Percentiles rank a stretch among this genome's conserved stretches.
Evolutionary conservation across 1,140 invertebrate species (phyloP).

Genomic region (Drosophila tani): DNA sequence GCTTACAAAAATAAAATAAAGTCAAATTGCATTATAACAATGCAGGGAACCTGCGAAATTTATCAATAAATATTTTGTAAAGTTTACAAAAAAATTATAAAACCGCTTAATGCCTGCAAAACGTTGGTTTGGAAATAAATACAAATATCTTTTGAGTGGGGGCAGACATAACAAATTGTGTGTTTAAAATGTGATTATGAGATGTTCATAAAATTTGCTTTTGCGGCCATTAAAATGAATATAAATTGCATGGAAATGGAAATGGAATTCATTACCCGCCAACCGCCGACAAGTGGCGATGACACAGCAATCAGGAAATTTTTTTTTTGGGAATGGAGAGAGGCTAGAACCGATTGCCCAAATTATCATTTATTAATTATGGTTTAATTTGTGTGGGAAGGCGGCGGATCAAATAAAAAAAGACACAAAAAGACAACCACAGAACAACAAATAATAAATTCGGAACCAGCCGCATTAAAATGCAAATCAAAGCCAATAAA

Average conservation of each 20-base stretch:
- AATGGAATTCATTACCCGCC: conserved; percentile 11
- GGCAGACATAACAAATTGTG: conserved; percentile 62
- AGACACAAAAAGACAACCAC: conserved; percentile 11
- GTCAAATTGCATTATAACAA: no score
- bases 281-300: conserved; percentile 11
- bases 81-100: no score
- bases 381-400: conserved; percentile 82
- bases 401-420: conserved; percentile 55
- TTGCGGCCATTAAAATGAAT: conserved; percentile 68
- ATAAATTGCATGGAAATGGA: conserved; percentile 70
- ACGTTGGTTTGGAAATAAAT: conserved; percentile 1
- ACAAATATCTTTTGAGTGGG: conserved; percentile 10
- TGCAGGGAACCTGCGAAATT: no score
- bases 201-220: conserved; percentile 74
- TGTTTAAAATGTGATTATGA: conserved; percentile 73
- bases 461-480: conserved; percentile 55
- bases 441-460: conserved; percentile 74
- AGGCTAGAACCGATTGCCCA: conserved; percentile 7
- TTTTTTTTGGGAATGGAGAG: background rate
- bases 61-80: background rate
- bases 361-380: conserved; percentile 83
- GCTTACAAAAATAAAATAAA: background rate
- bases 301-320: conserved; percentile 5
- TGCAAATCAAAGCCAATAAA: conserved; percentile 77
- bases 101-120: no score